Conservation (phyloP, 2,797 vertebrate genomes). For the Myripristis murdjan region DNA sequence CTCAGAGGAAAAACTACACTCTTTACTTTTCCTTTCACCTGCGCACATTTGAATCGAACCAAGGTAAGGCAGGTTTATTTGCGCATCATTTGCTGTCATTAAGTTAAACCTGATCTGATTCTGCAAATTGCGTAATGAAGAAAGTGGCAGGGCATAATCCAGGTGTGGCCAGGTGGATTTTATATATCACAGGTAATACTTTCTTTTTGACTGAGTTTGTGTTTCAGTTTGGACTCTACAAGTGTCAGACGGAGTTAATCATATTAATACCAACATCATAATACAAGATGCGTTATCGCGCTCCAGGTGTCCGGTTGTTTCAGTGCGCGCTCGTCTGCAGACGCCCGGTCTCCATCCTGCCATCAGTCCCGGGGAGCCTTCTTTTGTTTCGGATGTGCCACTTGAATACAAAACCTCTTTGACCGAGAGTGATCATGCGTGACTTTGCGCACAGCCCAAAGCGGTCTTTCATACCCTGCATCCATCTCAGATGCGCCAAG, state of each 20-base stretch:
- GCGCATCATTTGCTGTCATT: not conserved
- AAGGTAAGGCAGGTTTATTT: slow-evolving; percentile 57
- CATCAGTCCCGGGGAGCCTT: not conserved
- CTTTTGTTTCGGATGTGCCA: not conserved
- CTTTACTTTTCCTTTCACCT: slow-evolving; percentile 26
- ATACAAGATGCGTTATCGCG: too few relatives aligned
- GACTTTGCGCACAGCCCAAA: not conserved
- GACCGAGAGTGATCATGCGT: slow-evolving; percentile 32
- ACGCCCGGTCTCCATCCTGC: not conserved
- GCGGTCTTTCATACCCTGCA: too few relatives aligned
- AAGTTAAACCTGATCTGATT: too few relatives aligned
- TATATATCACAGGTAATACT: too few relatives aligned
- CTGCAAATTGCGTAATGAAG: too few relatives aligned
- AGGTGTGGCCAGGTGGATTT: too few relatives aligned
- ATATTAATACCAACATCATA: too few relatives aligned
- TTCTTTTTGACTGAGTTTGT: too few relatives aligned
- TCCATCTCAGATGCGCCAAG: not conserved
- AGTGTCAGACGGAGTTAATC: too few relatives aligned
- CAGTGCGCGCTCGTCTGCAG: not conserved
- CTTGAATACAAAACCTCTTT: slow-evolving; percentile 42
- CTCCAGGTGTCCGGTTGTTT: not conserved
- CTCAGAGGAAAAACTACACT: slow-evolving; percentile 28
- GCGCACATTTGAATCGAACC: slow-evolving; percentile 28
- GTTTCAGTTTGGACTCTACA: too few relatives aligned
- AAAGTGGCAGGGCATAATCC: too few relatives aligned